These are phyloP conservation scores for Nesogale talazaci DNA, from an alignment of 2,113 vertebrate genomes.

Conservation along the genomic window DNA sequence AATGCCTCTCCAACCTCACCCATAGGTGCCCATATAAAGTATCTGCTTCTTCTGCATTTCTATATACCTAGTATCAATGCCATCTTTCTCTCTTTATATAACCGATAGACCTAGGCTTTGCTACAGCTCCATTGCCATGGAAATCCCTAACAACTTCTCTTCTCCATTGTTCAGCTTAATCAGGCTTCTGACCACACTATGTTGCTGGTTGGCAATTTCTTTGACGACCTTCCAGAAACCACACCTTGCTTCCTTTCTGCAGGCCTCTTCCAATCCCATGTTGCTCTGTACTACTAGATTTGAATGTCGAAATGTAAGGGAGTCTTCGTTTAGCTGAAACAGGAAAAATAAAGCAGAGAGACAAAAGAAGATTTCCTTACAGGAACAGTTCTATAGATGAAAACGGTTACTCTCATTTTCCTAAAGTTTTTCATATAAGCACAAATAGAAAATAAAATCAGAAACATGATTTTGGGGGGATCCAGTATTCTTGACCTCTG, in stretches of 20 bases:
- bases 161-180: background rate
- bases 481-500: conserved; percentile 33
- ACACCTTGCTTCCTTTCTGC: background rate
- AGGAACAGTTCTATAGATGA: background rate
- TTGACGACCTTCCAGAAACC: background rate
- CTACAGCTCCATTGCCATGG: background rate
- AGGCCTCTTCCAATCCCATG: background rate
- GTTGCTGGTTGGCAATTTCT: background rate
- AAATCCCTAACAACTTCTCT: background rate
- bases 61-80: background rate
- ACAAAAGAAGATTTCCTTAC: conserved; percentile 18
- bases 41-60: background rate
- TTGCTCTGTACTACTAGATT: background rate
- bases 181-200: background rate
- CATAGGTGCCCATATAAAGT: background rate
- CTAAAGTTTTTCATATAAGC: background rate
- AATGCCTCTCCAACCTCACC: background rate
- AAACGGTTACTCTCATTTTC: background rate
- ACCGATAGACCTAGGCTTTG: background rate
- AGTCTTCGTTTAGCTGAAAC: conserved; percentile 16
- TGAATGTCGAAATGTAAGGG: background rate
- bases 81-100: background rate
- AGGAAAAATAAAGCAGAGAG: conserved; percentile 36
- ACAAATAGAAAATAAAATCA: conserved; percentile 13
- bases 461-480: background rate